phyloP scores from a whole-genome alignment of 2,888 invertebrate genomes.

The Phalera bucephala region DNA sequence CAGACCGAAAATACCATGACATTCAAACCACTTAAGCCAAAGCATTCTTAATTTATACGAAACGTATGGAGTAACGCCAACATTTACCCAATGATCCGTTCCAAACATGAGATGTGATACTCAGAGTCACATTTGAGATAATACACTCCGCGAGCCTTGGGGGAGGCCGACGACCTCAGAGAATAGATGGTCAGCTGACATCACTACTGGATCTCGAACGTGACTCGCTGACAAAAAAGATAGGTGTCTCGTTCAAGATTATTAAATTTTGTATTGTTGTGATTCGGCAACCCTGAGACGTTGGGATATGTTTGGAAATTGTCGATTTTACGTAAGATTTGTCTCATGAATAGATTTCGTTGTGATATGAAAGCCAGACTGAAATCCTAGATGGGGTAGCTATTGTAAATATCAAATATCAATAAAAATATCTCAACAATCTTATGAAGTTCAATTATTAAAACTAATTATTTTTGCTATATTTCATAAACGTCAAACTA shows the following conservation, averaged over 20 bases:
- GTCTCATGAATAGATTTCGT: too few relatives aligned
- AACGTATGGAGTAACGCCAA: conserved; percentile 19
- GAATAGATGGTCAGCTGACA: conserved; percentile 36
- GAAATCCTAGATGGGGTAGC: too few relatives aligned
- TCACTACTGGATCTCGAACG: conserved; percentile 32
- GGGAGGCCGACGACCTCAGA: conserved; percentile 47
- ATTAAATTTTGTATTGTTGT: too few relatives aligned
- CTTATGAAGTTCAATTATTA: too few relatives aligned
- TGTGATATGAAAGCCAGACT: too few relatives aligned
- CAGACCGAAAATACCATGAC: not conserved
- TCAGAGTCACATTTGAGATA: conserved; percentile 32
- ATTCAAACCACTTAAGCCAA: not conserved
- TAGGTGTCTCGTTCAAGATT: not conserved
- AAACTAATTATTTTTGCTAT: too few relatives aligned
- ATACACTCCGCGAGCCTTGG: conserved; percentile 40
- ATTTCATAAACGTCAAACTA: too few relatives aligned
- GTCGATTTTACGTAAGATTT: too few relatives aligned
- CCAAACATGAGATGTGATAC: conserved; percentile 18
- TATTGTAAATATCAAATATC: too few relatives aligned
- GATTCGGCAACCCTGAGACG: not conserved
- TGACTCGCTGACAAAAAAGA: conserved; percentile 16
- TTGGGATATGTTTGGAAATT: too few relatives aligned
- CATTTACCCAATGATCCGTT: conserved; percentile 14
- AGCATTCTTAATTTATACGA: not conserved
- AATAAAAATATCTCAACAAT: too few relatives aligned